A percentile compares a stretch with the other conserved stretches of the same genome.
Evolutionary conservation across 2,888 invertebrate genomes (phyloP).

Genomic region (Stratiomys singularior): DNA sequence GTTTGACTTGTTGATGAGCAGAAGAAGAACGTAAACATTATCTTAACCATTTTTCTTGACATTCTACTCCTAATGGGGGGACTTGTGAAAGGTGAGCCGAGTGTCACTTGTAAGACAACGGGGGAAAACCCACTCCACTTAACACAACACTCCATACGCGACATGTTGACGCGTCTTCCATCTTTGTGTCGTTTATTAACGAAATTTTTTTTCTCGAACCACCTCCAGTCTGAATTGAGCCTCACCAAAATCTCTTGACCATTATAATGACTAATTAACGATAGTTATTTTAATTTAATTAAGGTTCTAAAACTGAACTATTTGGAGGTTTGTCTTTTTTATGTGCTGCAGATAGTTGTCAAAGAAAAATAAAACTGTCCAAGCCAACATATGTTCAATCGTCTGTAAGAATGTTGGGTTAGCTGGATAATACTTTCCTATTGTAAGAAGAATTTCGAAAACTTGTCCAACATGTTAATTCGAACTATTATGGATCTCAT

Average conservation of each 20-base stretch:
- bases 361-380: neutral
- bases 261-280: neutral
- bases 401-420: neutral
- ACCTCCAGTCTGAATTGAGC: too few species aligned
- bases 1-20: too few species aligned
- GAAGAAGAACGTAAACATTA: constrained; percentile 15
- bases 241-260: too few species aligned
- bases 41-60: neutral
- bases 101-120: neutral
- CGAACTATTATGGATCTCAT: constrained; percentile 4
- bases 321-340: neutral
- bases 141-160: too few species aligned
- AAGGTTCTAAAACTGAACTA: neutral
- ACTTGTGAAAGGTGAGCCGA: too few species aligned
- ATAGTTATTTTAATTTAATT: constrained; percentile 15
- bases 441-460: neutral
- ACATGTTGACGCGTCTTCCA: too few species aligned
- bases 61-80: neutral
- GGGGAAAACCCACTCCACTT: constrained; percentile 10
- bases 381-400: neutral
- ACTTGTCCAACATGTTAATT: constrained; percentile 2
- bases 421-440: neutral
- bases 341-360: too few species aligned
- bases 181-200: too few species aligned
- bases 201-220: too few species aligned